phyloP scores from a whole-genome alignment of 2,797 vertebrate genomes.

The Choloepus didactylus region DNA sequence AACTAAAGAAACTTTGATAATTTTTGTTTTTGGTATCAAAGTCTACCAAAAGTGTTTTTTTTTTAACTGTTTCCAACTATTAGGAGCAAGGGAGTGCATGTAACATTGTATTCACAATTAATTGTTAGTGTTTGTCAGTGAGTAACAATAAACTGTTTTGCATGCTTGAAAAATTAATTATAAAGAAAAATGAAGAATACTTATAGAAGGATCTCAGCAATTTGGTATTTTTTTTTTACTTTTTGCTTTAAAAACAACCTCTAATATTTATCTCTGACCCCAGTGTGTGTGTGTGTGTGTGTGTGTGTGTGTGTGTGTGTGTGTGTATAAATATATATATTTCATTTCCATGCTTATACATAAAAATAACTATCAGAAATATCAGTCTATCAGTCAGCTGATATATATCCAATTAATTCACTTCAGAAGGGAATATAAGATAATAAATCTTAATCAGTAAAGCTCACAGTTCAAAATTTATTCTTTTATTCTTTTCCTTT shows the following conservation, averaged over 20 bases:
- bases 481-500: slow-evolving; percentile 46
- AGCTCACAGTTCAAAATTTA: slow-evolving; percentile 86
- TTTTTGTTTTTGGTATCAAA: slow-evolving; percentile 67
- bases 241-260: slow-evolving; percentile 79
- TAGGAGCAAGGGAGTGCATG: slow-evolving; percentile 68
- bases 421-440: slow-evolving; percentile 85
- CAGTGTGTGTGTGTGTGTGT: slow-evolving; percentile 61
- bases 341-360: slow-evolving; percentile 90
- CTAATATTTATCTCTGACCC: slow-evolving; percentile 83
- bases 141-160: slow-evolving; percentile 69
- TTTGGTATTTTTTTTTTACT: slow-evolving; percentile 49
- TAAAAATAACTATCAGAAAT: slow-evolving; percentile 88
- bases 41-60: neutral
- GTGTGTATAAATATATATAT: neutral
- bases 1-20: slow-evolving; percentile 56
- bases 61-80: slow-evolving; percentile 47
- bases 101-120: slow-evolving; percentile 63
- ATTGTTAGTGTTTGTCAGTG: slow-evolving; percentile 65
- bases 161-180: slow-evolving; percentile 74
- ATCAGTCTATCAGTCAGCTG: slow-evolving; percentile 86
- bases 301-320: too few species aligned
- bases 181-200: slow-evolving; percentile 78
- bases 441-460: slow-evolving; percentile 89
- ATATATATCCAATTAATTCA: slow-evolving; percentile 87
- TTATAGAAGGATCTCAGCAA: slow-evolving; percentile 75